phyloP scores from a whole-genome alignment of 1,140 invertebrate genomes.

The Caerostris extrusa region DNA sequence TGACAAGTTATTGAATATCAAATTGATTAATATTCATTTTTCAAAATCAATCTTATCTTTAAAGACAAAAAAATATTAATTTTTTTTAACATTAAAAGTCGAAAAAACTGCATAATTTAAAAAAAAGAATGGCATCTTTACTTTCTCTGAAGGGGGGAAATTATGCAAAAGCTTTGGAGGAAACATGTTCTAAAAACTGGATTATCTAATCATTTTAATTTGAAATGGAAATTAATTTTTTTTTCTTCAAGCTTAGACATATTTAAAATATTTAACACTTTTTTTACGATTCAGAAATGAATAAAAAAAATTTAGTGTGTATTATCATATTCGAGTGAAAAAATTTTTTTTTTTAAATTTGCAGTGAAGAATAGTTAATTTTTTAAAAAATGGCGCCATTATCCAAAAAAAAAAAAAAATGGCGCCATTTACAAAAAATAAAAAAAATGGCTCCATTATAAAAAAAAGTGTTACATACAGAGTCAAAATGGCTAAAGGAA shows the following conservation, averaged over 20 bases:
- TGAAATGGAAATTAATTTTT: background rate
- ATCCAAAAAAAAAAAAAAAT: background rate
- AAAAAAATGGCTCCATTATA: background rate
- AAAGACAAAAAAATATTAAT: no score
- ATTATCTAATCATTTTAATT: slow-evolving; percentile 10
- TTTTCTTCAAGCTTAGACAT: no score
- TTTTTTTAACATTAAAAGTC: no score
- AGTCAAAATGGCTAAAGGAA: background rate
- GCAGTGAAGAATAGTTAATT: background rate
- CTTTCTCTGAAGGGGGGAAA: background rate
- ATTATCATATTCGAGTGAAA: background rate
- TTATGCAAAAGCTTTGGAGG: background rate
- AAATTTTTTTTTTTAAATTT: background rate
- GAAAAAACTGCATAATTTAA: no score
- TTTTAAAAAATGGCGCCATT: background rate
- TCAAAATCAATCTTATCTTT: no score
- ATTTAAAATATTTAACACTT: background rate
- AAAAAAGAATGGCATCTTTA: no score
- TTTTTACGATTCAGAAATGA: background rate
- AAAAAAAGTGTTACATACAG: background rate
- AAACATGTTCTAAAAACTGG: background rate
- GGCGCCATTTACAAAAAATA: background rate
- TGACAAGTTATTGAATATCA: no score
- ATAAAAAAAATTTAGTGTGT: background rate
- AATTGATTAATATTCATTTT: no score